Evolutionary conservation across 2,113 vertebrate species (phyloP), one percentile per base, ranked within the genome.

Genomic region (Perca schrenkii): DNA sequence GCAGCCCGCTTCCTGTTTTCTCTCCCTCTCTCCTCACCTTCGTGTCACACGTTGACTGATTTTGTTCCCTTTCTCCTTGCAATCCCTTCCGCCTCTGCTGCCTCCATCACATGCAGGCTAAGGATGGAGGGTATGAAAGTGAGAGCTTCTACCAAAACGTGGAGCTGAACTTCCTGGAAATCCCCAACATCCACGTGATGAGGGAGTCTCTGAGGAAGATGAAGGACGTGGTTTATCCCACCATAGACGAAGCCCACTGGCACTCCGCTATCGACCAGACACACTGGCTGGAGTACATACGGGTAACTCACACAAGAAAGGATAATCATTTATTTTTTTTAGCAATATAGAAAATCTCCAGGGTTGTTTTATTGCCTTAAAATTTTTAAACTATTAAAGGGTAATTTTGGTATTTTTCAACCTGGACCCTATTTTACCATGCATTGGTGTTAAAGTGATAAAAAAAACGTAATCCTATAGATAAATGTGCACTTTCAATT

Each of bases 151-250:
- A 99, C 83, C 94, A 96, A 19, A 98, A 97, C 0, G 97, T 96
- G 3, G 98, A 99, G 72, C 93, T 99, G 12, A 94, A 96, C 63
- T 99, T 99, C 77, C 87, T 99, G 90, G 98, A 99, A 64, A 99
- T 99, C 31, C 98, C 98, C 22, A 99, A 99, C 79, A 99, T 99
- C n/a, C 98, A 99, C 0, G 98, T 99, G 15, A 99, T 99, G 96
- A 94, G 98, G 52, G 98, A 99, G 89, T 99, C 98, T 8, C 94
- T 99, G 63, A 95, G 98, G 16, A 99, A 99, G 78, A 91, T 99
- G 54, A 99, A 98, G 85, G 98, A 99, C 68, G 95, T 98, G 0
- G 96, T 97, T 60, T 99, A 99, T 88, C 98, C 98, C 0, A 94
- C 96, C 1, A 98, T 99, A 1, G 96, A 99, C 19, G 98, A 99